phyloP scores from a whole-genome alignment of 2,888 invertebrate genomes.

The Napeogenes inachia region DNA sequence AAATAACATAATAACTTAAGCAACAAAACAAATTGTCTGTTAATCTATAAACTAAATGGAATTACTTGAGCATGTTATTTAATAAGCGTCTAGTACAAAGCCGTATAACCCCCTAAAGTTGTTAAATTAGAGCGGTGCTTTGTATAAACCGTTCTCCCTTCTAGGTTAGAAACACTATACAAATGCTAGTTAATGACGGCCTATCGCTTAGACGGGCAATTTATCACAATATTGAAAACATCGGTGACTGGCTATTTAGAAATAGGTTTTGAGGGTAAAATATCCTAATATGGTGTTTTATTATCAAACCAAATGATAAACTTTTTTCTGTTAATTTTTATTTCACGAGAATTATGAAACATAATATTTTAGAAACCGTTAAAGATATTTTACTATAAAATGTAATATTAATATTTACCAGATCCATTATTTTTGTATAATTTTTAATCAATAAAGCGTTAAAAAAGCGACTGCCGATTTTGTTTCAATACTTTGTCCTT shows the following conservation, averaged over 20 bases:
- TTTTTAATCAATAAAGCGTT: conserved; percentile 26
- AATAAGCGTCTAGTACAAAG: conserved; percentile 45
- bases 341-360: too few relatives aligned
- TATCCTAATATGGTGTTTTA: too few relatives aligned
- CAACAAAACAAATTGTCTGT: too few relatives aligned
- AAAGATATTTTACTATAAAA: too few relatives aligned
- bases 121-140: conserved; percentile 48
- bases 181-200: conserved; percentile 60
- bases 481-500: conserved; percentile 30
- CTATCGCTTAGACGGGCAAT: conserved; percentile 47
- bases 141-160: conserved; percentile 47
- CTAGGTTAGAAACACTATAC: conserved; percentile 49
- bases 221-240: conserved; percentile 52
- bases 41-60: neutral
- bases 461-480: conserved; percentile 28
- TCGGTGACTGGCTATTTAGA: conserved; percentile 34
- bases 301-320: too few relatives aligned
- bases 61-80: conserved; percentile 22
- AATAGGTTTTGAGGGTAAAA: neutral
- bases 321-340: too few relatives aligned
- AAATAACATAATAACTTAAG: too few relatives aligned
- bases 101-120: conserved; percentile 50
- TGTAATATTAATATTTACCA: too few relatives aligned
- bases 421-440: too few relatives aligned
- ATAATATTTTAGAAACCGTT: too few relatives aligned